phyloP scores from a whole-genome alignment of 2,888 invertebrate genomes.

The Calliphora vomitoria region DNA sequence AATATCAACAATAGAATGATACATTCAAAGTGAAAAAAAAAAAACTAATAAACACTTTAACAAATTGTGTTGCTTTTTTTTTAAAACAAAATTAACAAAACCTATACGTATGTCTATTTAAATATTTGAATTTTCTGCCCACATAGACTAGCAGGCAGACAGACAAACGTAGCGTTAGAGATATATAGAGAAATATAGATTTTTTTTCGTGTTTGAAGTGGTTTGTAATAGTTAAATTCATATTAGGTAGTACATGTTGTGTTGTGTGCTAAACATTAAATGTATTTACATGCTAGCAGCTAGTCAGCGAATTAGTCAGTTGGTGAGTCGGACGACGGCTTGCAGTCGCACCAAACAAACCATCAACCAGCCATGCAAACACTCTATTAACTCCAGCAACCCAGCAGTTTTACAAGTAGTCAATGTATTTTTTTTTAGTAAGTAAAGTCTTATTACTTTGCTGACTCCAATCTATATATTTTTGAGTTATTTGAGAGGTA shows the following conservation, averaged over 20 bases:
- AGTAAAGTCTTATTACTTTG: too few relatives aligned
- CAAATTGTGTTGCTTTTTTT: slow-evolving; percentile 22
- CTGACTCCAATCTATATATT: too few relatives aligned
- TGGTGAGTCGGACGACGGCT: too few relatives aligned
- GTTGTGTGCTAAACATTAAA: slow-evolving; percentile 8
- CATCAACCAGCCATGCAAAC: too few relatives aligned
- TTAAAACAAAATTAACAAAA: slow-evolving; percentile 10
- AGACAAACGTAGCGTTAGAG: not conserved
- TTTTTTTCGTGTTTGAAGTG: slow-evolving; percentile 14
- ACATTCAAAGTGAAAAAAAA: not conserved
- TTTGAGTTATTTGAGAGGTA: too few relatives aligned
- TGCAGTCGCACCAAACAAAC: too few relatives aligned
- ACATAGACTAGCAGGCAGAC: slow-evolving; percentile 42
- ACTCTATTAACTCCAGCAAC: too few relatives aligned
- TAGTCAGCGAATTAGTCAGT: not conserved
- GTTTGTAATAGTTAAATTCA: not conserved
- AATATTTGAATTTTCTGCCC: slow-evolving; percentile 28
- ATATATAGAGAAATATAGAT: slow-evolving; percentile 4
- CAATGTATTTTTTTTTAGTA: too few relatives aligned
- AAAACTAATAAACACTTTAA: slow-evolving; percentile 23
- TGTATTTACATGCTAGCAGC: slow-evolving; percentile 7
- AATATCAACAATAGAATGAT: not conserved
- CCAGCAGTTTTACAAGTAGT: too few relatives aligned
- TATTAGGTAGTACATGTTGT: slow-evolving; percentile 1
- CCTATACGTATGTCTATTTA: slow-evolving; percentile 6